These are phyloP conservation scores for Caenorhabditis imperialis DNA, from an alignment of 2,888 invertebrate species.

Conservation along the genomic window DNA sequence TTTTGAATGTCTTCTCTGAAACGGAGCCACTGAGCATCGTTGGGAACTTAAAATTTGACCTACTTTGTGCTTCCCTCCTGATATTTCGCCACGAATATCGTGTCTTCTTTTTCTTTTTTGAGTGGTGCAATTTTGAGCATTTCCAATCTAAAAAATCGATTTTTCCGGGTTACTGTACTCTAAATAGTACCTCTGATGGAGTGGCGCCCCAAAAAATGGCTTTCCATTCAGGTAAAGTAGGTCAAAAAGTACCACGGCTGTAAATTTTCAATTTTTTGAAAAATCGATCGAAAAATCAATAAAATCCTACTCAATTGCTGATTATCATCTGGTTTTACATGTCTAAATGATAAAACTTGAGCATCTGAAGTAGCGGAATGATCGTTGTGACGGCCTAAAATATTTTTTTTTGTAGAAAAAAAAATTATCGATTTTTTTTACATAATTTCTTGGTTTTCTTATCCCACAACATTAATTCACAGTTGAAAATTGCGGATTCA, in stretches of 20 bases:
- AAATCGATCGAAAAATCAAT: too few species aligned
- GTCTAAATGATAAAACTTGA: conserved; percentile 46
- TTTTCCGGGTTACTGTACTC: neutral
- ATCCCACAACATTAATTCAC: conserved; percentile 72
- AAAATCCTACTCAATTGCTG: conserved; percentile 61
- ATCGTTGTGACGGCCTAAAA: conserved; percentile 54
- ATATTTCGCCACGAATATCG: conserved; percentile 59
- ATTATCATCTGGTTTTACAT: conserved; percentile 55
- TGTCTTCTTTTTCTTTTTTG: conserved; percentile 54
- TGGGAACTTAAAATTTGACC: conserved; percentile 1
- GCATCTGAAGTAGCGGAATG: conserved; percentile 43
- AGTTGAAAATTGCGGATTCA: conserved; percentile 70
- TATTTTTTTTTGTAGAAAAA: neutral
- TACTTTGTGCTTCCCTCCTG: conserved; percentile 58
- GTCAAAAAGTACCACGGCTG: conserved; percentile 73
- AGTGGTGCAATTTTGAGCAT: conserved; percentile 57
- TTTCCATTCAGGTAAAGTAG: conserved; percentile 71
- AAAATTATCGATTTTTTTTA: too few species aligned
- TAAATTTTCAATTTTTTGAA: conserved; percentile 12
- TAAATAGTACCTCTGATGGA: conserved; percentile 49
- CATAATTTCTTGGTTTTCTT: conserved; percentile 60
- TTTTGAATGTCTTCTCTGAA: conserved; percentile 69
- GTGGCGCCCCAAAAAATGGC: conserved; percentile 61
- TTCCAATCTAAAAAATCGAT: conserved; percentile 35
- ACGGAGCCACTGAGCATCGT: too few species aligned